Percentiles rank a stretch among this genome's conserved stretches.
Conservation (phyloP, 2,113 vertebrate species). For the Ailurus styani region DNA sequence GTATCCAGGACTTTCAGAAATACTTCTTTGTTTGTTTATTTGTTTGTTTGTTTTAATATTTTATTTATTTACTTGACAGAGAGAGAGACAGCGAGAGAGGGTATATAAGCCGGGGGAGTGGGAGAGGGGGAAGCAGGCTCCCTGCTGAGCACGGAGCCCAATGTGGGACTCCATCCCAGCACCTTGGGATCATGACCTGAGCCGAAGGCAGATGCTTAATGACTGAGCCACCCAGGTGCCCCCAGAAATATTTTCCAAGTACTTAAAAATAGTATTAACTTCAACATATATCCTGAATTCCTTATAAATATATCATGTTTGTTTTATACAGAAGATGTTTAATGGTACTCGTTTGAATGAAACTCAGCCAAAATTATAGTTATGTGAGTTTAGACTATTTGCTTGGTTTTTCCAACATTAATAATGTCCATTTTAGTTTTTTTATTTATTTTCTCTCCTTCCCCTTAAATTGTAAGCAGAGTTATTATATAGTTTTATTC, state of each 20-base stretch:
- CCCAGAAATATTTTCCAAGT: background rate
- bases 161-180: too few species aligned
- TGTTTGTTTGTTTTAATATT: too few species aligned
- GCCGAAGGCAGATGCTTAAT: too few species aligned
- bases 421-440: background rate
- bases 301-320: background rate
- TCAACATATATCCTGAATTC: background rate
- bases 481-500: background rate
- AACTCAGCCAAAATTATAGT: background rate
- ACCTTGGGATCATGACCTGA: too few species aligned
- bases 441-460: background rate
- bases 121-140: too few species aligned
- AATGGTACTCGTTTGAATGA: background rate
- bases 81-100: too few species aligned
- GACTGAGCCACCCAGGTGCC: too few species aligned
- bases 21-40: background rate
- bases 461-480: background rate
- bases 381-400: background rate
- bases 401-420: background rate
- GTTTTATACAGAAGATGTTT: background rate
- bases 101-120: too few species aligned
- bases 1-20: background rate
- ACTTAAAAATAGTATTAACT: constrained; percentile 15
- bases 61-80: too few species aligned
- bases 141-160: too few species aligned